Base-by-base conservation (phyloP, 2,113 vertebrate genomes). In the Tenebrosternarchus preto region DNA sequence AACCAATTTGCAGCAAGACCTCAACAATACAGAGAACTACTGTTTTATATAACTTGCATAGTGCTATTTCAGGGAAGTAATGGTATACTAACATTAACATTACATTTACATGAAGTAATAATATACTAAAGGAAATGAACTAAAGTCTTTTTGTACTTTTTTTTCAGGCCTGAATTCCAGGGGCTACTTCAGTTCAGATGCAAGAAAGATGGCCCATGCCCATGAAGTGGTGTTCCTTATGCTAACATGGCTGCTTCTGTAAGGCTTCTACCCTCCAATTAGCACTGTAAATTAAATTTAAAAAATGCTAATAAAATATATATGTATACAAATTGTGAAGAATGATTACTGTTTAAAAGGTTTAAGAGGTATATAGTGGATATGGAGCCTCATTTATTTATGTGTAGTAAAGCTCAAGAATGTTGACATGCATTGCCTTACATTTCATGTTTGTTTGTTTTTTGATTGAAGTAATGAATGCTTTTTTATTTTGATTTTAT, bases 161-260 rank as follows among this genome's bases (percentile, higher is more conserved):
- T n/a, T 80, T 83, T 3, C 64, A 92, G 92, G 90, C 89, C 88
- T 93, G 55, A 92, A 91, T 85, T 92, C 92, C 29, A 86, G 85
- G 20, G 90, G 90, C 70, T 84, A 60, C 75, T 61, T 81, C 76
- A 77, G 55, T 67, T 78, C 76, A 70, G 67, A 77, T 84, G 86
- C 82, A 55, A 61, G 78, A 56, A 87, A 80, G 59, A 87, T 85
- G 68, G 60, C 73, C 17, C 71, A 57, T 57, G 55, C 85, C 43
- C 82, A 75, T 55, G 69, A 27, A 80, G 73, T 89, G 1, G 31
- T 85, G 71, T 80, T 86, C 86, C 80, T 86, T 78, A 71, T 89
- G 68, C 56, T 88, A 84, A 67, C 36, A 63, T 50, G 85, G n/a
- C 78, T 87, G 3, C 53, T 78, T 78, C 83, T 87, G 22, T 89